Evolutionary conservation across 2,797 vertebrate species (phyloP), one percentile per base, ranked within the genome.

Genomic region (Chromis chromis): DNA sequence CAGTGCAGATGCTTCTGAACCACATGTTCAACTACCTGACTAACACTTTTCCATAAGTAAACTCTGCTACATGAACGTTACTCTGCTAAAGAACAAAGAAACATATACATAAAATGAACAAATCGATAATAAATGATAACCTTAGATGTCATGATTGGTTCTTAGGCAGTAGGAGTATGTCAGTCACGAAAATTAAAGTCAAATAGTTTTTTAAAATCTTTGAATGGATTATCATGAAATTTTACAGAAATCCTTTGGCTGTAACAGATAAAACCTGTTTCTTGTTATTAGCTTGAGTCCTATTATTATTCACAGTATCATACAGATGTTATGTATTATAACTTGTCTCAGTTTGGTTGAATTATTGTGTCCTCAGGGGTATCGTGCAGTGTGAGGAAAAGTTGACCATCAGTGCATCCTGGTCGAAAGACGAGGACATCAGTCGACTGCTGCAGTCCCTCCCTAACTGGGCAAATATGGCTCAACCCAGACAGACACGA

Each of bases 381-480:
- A 95, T 99, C 0, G 97, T 96, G 74, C 97, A 99, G 74, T 96
- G 95, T 0, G 98, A 99, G 28, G 98, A 99, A 76, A 99, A 99
- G 82, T 91, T 99, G 82, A 97, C 97, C 81, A 98, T 99, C 89
- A 99, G 97, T 11, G 97, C 97, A 0, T 99, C 98, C 28, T 99
- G 98, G 98, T 96, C 97, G 27, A 99, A 99, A 91, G 98, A 99
- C 0, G 98, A 99, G 3, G 98, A 99, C 53, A 99, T 99, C 89
- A 99, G 96, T 81, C 95, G 98, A 31, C 94, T 99, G 76, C 92
- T 99, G 67, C 97, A 97, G 89, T 99, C 98, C 1, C 95, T 99
- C 17, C 97, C 97, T 3, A 99, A 98, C 91, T 99, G 98, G 98
- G 94, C 95, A 46, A 98, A 94, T 79, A 99, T 99, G 98, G 90